Conservation (phyloP, 2,797 vertebrate species). For the Gobionotothen gibberifrons region DNA sequence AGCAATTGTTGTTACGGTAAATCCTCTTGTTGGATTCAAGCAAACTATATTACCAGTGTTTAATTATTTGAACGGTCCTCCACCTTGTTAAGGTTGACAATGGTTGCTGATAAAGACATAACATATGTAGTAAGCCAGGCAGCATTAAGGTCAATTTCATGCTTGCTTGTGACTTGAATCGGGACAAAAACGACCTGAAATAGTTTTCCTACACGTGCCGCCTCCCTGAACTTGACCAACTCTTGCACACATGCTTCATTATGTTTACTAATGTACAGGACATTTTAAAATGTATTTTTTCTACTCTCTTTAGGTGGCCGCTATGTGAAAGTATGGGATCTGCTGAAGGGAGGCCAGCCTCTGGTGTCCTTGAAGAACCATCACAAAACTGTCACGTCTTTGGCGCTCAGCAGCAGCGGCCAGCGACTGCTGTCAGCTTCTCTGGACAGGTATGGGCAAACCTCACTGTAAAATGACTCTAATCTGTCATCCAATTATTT, state of each 20-base stretch:
- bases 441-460: constrained; percentile 89
- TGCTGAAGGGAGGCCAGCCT: constrained; percentile 93
- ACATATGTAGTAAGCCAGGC: not conserved
- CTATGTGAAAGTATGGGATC: constrained; percentile 96
- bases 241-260: not conserved
- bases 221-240: not conserved
- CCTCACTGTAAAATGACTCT: too few species aligned
- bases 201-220: not conserved
- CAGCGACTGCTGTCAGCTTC: constrained; percentile 94
- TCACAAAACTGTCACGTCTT: constrained; percentile 95
- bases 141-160: not conserved
- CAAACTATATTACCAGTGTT: not conserved
- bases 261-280: not conserved
- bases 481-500: not conserved
- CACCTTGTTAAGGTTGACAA: not conserved
- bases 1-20: not conserved
- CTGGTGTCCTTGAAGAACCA: constrained; percentile 96
- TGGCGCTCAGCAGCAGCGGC: constrained; percentile 91
- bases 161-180: not conserved
- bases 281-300: not conserved
- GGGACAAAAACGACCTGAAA: not conserved
- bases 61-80: not conserved
- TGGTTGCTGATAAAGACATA: not conserved
- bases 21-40: not conserved
- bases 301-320: constrained; percentile 86